Evolutionary conservation across 2,113 vertebrate genomes (phyloP).

Genomic region (Chloebia gouldiae): DNA sequence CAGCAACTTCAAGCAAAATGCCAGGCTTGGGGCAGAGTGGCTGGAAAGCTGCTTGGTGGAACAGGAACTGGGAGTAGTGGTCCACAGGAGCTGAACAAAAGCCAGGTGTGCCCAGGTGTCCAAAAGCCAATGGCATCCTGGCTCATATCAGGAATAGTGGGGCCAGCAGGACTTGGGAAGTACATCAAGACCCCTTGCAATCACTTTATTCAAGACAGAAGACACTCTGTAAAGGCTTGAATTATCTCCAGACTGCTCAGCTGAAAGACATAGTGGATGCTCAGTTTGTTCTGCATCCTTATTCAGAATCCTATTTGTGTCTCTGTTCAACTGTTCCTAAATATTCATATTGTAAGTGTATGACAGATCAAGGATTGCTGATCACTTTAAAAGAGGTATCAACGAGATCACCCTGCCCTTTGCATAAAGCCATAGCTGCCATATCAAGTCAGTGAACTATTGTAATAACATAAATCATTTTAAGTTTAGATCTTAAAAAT

Average conservation of each 20-base stretch:
- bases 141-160: background rate
- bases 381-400: background rate
- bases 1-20: background rate
- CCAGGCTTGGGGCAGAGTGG: background rate
- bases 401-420: background rate
- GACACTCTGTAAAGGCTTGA: background rate
- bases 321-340: background rate
- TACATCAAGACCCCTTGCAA: background rate
- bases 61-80: background rate
- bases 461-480: background rate
- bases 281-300: background rate
- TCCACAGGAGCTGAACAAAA: fast-evolving
- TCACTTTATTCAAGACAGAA: background rate
- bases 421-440: background rate
- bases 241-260: background rate
- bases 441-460: background rate
- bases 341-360: background rate
- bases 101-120: no score
- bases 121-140: background rate
- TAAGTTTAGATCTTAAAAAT: background rate
- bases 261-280: background rate
- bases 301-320: background rate
- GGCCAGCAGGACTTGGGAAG: background rate
- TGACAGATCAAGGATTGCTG: background rate
- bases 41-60: background rate